Evolutionary conservation across 2,797 vertebrate genomes (phyloP), one percentile per base, ranked within the genome.

Genomic region (Netta rufina): DNA sequence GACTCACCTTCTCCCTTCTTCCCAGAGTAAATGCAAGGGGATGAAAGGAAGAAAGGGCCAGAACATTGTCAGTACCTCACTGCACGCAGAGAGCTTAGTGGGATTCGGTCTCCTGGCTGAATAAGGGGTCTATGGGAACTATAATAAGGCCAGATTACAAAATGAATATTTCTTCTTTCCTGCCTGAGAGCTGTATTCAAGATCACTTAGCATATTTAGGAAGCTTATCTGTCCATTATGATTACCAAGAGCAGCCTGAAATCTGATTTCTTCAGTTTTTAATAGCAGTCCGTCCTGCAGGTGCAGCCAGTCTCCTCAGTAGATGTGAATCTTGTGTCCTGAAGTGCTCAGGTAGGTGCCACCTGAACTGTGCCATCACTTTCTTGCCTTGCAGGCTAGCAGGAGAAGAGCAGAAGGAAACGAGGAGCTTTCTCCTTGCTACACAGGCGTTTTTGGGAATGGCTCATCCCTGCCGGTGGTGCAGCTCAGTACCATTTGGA

Each of bases 101-200:
- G 84, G 78, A 83, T 91, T 91, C 84, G 67, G 49, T 56, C 78
- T 80, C 9, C 72, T 74, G 72, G 67, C 92, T 94, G 90, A 89
- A 89, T 87, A 92, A 92, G 87, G 78, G 90, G 39, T 57, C 57
- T 92, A 61, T 73, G 92, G 82, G 72, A 94, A 78, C 75, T 95
- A 54, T 91, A 94, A 83, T 92, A 79, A 91, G 75, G 21, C 60
- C 77, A 85, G 78, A 80, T 93, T 93, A 93, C 74, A 87, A 74
- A 91, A 56, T 43, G 22, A 74, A 62, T 71, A 49, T 80, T 92
- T 87, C 78, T 87, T 92, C 73, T 77, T 89, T 93, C 45, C 58
- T 96, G 4, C 21, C 28, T 65, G 75, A 71, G 57, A 80, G 9
- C 72, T 92, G 72, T 60, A 57, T 69, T 90, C 47, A 57, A 87